phyloP scores from a whole-genome alignment of 1,140 invertebrate species.

The Galleria mellonella region DNA sequence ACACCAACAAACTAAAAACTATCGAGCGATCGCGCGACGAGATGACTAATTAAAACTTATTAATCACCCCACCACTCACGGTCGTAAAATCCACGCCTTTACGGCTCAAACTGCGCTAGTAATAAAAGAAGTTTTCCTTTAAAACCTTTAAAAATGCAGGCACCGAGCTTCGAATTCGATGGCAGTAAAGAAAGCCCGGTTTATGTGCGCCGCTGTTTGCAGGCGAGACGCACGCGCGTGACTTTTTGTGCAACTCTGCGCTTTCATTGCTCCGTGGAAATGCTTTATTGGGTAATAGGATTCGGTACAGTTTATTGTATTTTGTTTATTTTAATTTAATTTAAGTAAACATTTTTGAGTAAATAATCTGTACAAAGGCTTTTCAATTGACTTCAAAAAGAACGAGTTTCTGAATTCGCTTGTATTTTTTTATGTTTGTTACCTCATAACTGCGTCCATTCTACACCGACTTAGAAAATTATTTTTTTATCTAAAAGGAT shows the following conservation, averaged over 20 bases:
- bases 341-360: no score
- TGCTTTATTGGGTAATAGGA: neutral
- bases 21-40: neutral
- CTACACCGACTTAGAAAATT: no score
- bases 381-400: no score
- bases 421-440: no score
- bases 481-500: no score
- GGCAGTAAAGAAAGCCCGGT: slow-evolving; percentile 29
- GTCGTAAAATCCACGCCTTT: slow-evolving; percentile 44
- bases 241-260: slow-evolving; percentile 6
- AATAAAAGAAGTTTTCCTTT: slow-evolving; percentile 59
- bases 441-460: no score
- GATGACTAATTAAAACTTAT: slow-evolving; percentile 51
- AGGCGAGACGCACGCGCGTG: slow-evolving; percentile 7
- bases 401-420: no score
- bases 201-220: slow-evolving; percentile 4
- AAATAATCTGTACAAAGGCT: no score
- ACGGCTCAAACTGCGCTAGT: slow-evolving; percentile 24
- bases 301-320: no score
- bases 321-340: neutral
- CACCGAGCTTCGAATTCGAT: slow-evolving; percentile 11
- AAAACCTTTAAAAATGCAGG: slow-evolving; percentile 45
- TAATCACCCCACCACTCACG: slow-evolving; percentile 44
- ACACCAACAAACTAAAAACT: no score
- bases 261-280: slow-evolving; percentile 6